Evolutionary conservation across 2,888 invertebrate genomes (phyloP).

Genomic region (Apodemia mormo): DNA sequence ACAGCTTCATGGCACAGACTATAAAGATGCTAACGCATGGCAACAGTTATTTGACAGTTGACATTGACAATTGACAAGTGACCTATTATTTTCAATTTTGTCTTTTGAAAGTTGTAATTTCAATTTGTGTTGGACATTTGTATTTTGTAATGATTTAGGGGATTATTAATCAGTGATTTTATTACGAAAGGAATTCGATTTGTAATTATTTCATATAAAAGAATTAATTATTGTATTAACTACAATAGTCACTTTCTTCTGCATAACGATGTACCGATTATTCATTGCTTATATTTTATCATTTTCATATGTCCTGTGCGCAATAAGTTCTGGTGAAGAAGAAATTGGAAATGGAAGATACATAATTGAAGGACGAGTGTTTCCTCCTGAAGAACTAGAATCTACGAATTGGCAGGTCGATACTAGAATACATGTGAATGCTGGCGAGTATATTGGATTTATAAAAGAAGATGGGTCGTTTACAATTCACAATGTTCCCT

Average conservation of each 20-base stretch:
- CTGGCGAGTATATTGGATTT: constrained; percentile 93
- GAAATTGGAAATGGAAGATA: constrained; percentile 81
- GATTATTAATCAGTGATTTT: not conserved
- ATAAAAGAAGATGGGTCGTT: constrained; percentile 96
- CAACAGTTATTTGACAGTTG: too few species aligned
- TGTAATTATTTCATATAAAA: not conserved
- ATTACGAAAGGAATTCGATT: not conserved
- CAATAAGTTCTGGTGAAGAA: constrained; percentile 58
- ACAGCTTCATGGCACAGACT: too few species aligned
- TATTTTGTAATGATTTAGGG: not conserved
- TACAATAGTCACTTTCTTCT: not conserved
- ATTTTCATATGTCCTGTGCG: constrained; percentile 43
- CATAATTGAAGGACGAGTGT: constrained; percentile 90
- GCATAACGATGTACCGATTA: constrained; percentile 29
- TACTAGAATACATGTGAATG: constrained; percentile 91
- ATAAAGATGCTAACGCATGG: too few species aligned
- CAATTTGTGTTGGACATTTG: too few species aligned
- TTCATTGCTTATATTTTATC: constrained; percentile 21
- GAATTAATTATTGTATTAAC: not conserved
- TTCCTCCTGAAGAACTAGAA: constrained; percentile 84
- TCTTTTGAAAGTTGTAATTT: too few species aligned
- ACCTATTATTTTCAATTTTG: too few species aligned
- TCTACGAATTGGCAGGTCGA: constrained; percentile 87
- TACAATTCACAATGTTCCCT: constrained; percentile 91
- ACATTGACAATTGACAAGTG: too few species aligned